These are phyloP conservation scores for Euplagia quadripunctaria DNA, from an alignment of 2,888 invertebrate species.

Conservation along the genomic window DNA sequence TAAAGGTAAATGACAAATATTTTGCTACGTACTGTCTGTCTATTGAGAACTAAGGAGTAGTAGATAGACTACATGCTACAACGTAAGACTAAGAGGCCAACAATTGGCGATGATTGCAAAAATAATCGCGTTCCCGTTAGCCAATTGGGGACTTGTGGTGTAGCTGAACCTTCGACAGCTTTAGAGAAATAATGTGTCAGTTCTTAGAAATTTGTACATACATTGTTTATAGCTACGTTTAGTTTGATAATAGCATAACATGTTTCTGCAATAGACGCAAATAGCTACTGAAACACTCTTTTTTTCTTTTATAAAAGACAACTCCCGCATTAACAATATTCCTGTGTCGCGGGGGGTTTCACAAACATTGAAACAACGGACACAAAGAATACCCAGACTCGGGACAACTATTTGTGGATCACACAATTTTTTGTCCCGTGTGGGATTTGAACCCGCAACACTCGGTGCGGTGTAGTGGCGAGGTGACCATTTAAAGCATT, in stretches of 20 bases:
- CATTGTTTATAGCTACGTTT: neutral
- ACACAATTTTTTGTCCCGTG: too few species aligned
- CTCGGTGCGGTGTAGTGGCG: too few species aligned
- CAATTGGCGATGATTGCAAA: slow-evolving; percentile 80
- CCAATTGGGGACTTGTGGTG: slow-evolving; percentile 69
- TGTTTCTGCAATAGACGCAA: neutral
- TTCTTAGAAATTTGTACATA: neutral
- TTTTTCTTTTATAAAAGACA: too few species aligned
- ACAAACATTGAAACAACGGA: too few species aligned
- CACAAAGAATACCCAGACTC: too few species aligned
- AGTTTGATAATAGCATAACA: neutral
- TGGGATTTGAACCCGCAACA: too few species aligned
- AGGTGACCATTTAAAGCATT: too few species aligned
- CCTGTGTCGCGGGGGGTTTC: too few species aligned
- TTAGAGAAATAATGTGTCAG: slow-evolving; percentile 31
- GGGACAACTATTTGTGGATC: too few species aligned
- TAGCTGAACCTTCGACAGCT: slow-evolving; percentile 26
- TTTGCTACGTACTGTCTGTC: slow-evolving; percentile 4
- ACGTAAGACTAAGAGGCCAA: slow-evolving; percentile 52
- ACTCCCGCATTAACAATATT: too few species aligned
- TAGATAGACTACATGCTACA: slow-evolving; percentile 39
- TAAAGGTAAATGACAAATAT: neutral
- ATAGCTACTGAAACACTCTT: neutral
- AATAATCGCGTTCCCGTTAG: slow-evolving; percentile 71
- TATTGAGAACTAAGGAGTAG: slow-evolving; percentile 4